Base-by-base conservation (phyloP, 2,888 invertebrate species). In the Nephrocerus scutellatus region DNA sequence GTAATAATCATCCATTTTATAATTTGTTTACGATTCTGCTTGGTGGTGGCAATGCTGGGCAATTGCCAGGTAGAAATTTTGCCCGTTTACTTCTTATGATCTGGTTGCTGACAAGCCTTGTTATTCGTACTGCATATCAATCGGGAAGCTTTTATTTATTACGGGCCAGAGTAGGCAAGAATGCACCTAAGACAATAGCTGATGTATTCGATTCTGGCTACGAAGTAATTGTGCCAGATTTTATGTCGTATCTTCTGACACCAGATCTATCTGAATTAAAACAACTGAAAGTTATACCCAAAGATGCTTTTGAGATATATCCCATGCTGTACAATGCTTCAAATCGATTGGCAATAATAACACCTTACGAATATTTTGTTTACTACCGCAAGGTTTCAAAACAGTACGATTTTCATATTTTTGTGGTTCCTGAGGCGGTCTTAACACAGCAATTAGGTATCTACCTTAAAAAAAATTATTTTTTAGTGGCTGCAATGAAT, bases 61-160 rank as follows among this genome's bases (percentile, higher is more conserved):
- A n/a, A n/a, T 5, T 52, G 33, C 61, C 64, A 1, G 48, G 36
- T 2, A 37, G 54, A 7, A 50, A 43, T 23, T 54, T 57, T 12
- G 47, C 51, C 2, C 55, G 65, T 1, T 48, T 54, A n/a, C 29
- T 60, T 13, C 32, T 65, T 4, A 30, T 49, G 6, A 44, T 54
- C 2, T 65, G 65, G 65, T 19, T 65, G 18, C 7, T 57, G 14
- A 36, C 44, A 20, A 47, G 53, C 0, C 20, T 58, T 6, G 44
- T 65, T 3, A 28, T 64, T 33, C 54, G 65, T 16, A 51, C 39
- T 28, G 60, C 57, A 28, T 65, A 65, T 34, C 63, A 65, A 39
- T 54, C 61, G 19, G 57, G 54, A 8, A 58, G 57, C 52, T 62
- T 53, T 29, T 50, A 57, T 42, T 37, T 58, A 47, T 41, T 57